These are phyloP conservation scores for Ochotona curzoniae DNA, from an alignment of 2,113 vertebrate genomes.

Conservation along the genomic window DNA sequence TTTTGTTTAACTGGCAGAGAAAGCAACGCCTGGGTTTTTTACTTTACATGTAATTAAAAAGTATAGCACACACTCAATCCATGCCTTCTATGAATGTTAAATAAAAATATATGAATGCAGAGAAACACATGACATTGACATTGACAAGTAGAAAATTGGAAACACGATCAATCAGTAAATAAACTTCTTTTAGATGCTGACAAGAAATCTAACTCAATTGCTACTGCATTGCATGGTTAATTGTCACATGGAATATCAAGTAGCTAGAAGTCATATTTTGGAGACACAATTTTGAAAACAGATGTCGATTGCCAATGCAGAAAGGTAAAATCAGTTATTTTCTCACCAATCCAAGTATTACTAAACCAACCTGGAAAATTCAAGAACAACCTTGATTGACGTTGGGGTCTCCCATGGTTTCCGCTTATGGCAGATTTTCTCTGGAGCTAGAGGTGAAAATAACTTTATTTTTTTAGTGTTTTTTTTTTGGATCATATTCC, in stretches of 20 bases:
- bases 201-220: background rate
- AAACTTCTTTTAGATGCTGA: background rate
- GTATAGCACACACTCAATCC: background rate
- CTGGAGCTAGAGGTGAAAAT: background rate
- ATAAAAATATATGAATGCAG: background rate
- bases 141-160: background rate
- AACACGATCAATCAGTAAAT: background rate
- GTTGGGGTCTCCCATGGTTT: background rate
- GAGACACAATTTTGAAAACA: background rate
- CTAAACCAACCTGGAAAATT: background rate
- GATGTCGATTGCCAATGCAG: background rate
- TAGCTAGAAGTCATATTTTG: background rate
- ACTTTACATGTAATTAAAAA: background rate
- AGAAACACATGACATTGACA: background rate
- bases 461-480: constrained; percentile 1
- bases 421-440: background rate
- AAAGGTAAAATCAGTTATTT: constrained; percentile 11
- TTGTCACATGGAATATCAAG: background rate
- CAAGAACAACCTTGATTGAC: background rate
- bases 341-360: background rate
- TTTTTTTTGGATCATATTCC: constrained; percentile 42
- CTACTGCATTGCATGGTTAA: background rate
- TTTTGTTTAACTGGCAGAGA: background rate
- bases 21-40: background rate
- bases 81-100: background rate